Percentiles rank a stretch among this genome's conserved stretches.
phyloP scores from a whole-genome alignment of 92 coral and sea anemone species.

The Palythoa caribaeorum region DNA sequence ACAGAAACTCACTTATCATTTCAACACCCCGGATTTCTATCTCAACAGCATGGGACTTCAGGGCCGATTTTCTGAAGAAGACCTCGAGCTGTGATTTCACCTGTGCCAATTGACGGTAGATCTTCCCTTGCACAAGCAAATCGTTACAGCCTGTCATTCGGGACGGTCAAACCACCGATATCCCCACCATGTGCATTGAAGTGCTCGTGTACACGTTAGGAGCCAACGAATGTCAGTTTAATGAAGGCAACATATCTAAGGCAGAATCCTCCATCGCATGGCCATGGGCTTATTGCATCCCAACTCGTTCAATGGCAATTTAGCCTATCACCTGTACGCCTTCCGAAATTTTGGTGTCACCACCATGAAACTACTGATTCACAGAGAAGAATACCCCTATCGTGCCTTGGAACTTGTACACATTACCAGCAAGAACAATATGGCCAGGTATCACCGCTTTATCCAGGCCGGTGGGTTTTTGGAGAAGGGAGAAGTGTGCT shows the following conservation, averaged over 20 bases:
- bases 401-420: slow-evolving; percentile 1
- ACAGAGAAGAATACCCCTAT: slow-evolving; percentile 58
- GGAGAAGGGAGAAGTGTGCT: neutral
- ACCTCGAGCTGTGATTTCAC: neutral
- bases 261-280: neutral
- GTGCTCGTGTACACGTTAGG: neutral
- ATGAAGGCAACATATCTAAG: neutral
- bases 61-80: neutral
- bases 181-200: neutral
- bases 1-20: neutral
- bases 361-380: slow-evolving; percentile 38
- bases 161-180: neutral
- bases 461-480: slow-evolving; percentile 35
- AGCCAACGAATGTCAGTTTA: neutral
- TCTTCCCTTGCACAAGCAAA: neutral
- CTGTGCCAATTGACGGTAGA: too few relatives aligned
- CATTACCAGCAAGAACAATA: slow-evolving; percentile 11
- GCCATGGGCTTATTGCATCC: neutral
- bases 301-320: neutral
- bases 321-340: neutral
- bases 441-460: slow-evolving; percentile 33
- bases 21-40: neutral
- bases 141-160: neutral
- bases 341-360: neutral
- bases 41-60: neutral